phyloP scores from a whole-genome alignment of 2,113 vertebrate genomes.

The Microcebus tavaratra region DNA sequence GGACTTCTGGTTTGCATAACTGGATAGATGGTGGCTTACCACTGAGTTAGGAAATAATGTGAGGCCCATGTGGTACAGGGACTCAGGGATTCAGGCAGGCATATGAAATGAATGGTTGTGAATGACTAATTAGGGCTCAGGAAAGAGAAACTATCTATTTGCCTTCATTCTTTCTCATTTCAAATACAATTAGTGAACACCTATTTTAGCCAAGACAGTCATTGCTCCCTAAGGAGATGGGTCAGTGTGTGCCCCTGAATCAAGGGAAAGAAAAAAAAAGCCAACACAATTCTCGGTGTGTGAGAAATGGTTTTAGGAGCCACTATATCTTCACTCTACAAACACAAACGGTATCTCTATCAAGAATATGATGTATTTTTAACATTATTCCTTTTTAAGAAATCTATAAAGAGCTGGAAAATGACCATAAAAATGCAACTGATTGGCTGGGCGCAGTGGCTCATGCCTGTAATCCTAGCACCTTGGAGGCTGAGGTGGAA shows the following conservation, averaged over 20 bases:
- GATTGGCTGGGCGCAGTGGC: not conserved
- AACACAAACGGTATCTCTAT: not conserved
- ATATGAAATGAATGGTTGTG: not conserved
- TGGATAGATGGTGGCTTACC: not conserved
- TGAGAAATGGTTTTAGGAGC: not conserved
- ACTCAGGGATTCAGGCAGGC: not conserved
- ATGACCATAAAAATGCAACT: not conserved
- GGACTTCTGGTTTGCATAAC: not conserved
- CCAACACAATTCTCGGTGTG: not conserved
- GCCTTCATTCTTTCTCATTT: not conserved
- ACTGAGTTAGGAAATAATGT: not conserved
- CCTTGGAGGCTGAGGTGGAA: too few species aligned
- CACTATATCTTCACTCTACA: not conserved
- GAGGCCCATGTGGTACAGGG: fast-evolving
- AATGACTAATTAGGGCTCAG: not conserved
- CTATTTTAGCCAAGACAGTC: not conserved
- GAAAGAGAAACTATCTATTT: not conserved
- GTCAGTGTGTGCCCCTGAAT: not conserved
- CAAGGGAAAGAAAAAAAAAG: not conserved
- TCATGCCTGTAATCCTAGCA: too few species aligned
- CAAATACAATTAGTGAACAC: not conserved
- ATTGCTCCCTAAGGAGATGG: not conserved
- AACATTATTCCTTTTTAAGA: not conserved
- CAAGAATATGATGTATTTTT: not conserved
- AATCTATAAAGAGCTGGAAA: not conserved